These are phyloP conservation scores for Meteorus cinctellus DNA, from an alignment of 2,888 invertebrate genomes.

Conservation along the genomic window DNA sequence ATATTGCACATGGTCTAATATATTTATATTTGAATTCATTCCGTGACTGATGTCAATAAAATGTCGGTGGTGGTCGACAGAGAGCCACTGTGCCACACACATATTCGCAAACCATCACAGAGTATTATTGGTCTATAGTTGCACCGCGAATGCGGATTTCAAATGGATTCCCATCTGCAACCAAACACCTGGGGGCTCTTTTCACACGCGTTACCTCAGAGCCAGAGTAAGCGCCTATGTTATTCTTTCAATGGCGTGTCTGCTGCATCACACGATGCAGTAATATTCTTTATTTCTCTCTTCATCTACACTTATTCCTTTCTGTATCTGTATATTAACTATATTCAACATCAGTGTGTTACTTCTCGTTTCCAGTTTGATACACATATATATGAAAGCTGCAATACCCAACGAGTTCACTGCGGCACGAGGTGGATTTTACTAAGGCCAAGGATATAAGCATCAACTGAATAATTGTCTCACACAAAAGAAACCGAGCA, in stretches of 20 bases:
- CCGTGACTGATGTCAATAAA: constrained; percentile 39
- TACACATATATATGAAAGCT: constrained; percentile 9
- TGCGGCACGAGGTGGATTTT: constrained; percentile 37
- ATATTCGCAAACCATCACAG: constrained; percentile 14
- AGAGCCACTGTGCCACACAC: constrained; percentile 17
- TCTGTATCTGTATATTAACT: constrained; percentile 18
- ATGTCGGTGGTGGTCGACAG: constrained; percentile 17
- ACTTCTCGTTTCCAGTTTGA: constrained; percentile 36
- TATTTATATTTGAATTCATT: constrained; percentile 26
- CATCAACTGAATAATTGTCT: constrained; percentile 20
- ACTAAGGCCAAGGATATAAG: constrained; percentile 14
- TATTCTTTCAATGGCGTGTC: constrained; percentile 30
- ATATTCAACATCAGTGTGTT: constrained; percentile 29
- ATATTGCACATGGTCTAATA: not conserved
- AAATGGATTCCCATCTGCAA: constrained; percentile 32
- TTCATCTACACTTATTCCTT: constrained; percentile 33
- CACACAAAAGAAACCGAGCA: not conserved
- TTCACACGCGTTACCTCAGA: constrained; percentile 39
- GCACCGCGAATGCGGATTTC: constrained; percentile 17
- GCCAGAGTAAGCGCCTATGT: not conserved
- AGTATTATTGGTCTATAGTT: constrained; percentile 28
- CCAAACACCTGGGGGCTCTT: constrained; percentile 13
- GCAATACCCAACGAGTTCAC: constrained; percentile 40
- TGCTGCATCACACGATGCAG: constrained; percentile 29
- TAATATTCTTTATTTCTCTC: constrained; percentile 23